Conservation (phyloP, 2,113 vertebrate species). For the Phoenicopterus ruber region DNA sequence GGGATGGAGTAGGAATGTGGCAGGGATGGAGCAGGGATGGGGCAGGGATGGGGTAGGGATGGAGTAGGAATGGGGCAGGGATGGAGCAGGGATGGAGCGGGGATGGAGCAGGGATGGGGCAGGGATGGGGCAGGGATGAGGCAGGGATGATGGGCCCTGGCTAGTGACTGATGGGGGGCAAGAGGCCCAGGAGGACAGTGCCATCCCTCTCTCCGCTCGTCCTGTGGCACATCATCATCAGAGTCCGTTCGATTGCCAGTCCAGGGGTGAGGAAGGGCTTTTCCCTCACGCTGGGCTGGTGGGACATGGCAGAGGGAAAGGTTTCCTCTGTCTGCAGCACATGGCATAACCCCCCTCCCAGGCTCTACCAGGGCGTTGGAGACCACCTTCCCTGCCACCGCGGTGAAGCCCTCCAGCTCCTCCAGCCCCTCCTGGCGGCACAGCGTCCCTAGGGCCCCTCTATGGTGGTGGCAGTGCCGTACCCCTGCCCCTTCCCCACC, state of each 20-base stretch:
- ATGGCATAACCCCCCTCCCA: fast-evolving
- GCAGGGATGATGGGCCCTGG: not conserved
- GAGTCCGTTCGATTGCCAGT: not conserved
- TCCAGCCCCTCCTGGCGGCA: not conserved
- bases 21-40: not conserved
- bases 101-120: too few species aligned
- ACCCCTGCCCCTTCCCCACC: not conserved
- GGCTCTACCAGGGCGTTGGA: not conserved
- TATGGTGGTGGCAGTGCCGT: not conserved
- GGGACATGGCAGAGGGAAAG: not conserved
- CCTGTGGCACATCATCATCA: fast-evolving
- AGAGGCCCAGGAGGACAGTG: too few species aligned
- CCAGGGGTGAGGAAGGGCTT: not conserved
- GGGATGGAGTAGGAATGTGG: not conserved
- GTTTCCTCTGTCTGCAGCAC: not conserved
- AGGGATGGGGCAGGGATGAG: not conserved
- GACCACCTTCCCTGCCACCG: not conserved
- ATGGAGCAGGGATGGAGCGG: too few species aligned
- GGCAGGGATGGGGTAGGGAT: not conserved
- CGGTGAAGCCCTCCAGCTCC: not conserved
- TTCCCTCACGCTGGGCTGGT: not conserved
- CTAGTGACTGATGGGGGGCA: not conserved
- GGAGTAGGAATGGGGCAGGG: fast-evolving
- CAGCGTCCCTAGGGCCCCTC: not conserved
- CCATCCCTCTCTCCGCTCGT: not conserved